Percentiles rank a stretch among this genome's conserved stretches.
These are phyloP conservation scores for Cyclargus thomasi DNA, from an alignment of 1,140 invertebrate species.

Conservation along the genomic window DNA sequence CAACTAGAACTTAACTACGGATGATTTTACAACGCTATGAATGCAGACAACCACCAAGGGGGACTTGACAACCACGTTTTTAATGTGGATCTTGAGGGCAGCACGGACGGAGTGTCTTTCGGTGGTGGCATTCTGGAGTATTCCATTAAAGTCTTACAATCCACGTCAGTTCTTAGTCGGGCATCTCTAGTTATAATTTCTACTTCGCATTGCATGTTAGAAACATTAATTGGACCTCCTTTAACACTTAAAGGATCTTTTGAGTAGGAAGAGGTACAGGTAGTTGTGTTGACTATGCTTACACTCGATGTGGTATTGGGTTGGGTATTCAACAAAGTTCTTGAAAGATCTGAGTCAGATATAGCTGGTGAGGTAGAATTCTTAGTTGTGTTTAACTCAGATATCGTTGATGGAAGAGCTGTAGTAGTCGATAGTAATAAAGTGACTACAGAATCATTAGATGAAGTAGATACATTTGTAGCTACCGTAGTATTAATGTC, in stretches of 20 bases:
- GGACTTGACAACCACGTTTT: constrained; percentile 55
- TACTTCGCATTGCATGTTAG: constrained; percentile 50
- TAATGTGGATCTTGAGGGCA: constrained; percentile 46
- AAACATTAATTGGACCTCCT: constrained; percentile 39
- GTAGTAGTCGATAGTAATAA: constrained; percentile 19
- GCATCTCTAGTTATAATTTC: constrained; percentile 47
- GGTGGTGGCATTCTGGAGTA: constrained; percentile 59
- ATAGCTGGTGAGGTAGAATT: background rate
- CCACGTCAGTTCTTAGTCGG: constrained; percentile 39
- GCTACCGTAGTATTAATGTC: too few relatives aligned
- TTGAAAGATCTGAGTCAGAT: background rate
- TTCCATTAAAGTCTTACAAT: constrained; percentile 47
- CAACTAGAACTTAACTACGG: background rate
- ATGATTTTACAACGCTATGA: constrained; percentile 42
- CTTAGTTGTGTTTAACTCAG: background rate
- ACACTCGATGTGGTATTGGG: constrained; percentile 21
- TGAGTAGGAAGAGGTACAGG: constrained; percentile 16
- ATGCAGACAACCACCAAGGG: constrained; percentile 63
- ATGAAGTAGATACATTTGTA: too few relatives aligned
- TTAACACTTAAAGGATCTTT: constrained; percentile 47
- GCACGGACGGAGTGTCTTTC: constrained; percentile 39
- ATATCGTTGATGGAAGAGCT: background rate
- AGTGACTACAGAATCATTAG: constrained; percentile 5
- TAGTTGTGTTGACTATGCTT: constrained; percentile 25
- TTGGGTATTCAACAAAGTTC: background rate